A percentile compares a stretch with the other conserved stretches of the same genome.
Evolutionary conservation across 1,140 invertebrate species (phyloP).

Genomic region (Papilio polyxenes): DNA sequence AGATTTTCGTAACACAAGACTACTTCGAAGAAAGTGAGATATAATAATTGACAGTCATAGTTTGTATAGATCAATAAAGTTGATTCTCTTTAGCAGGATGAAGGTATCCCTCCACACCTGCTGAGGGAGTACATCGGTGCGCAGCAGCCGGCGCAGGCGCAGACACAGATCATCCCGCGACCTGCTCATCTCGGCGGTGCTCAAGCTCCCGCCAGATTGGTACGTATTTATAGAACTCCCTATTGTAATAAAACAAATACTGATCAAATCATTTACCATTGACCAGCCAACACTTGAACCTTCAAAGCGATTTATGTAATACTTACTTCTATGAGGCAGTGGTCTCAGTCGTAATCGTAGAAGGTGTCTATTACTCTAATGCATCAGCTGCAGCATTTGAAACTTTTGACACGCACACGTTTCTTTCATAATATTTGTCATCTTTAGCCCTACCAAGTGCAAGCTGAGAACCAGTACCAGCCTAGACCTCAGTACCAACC

Average conservation of each 20-base stretch:
- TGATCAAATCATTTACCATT: not conserved
- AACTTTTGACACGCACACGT: too few relatives aligned
- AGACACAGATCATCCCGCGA: conserved; percentile 60
- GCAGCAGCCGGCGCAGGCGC: conserved; percentile 52
- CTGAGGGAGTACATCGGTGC: conserved; percentile 74
- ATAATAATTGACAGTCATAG: too few relatives aligned
- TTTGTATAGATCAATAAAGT: not conserved
- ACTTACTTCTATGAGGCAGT: too few relatives aligned
- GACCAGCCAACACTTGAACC: too few relatives aligned
- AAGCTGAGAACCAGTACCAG: conserved; percentile 63
- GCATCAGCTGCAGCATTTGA: too few relatives aligned
- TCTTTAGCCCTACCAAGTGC: conserved; percentile 41
- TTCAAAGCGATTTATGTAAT: too few relatives aligned
- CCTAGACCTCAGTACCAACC: conserved; percentile 55
- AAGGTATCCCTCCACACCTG: conserved; percentile 73
- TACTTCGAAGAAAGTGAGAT: too few relatives aligned
- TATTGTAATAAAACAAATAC: not conserved
- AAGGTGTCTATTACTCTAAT: too few relatives aligned
- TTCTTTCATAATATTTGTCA: not conserved
- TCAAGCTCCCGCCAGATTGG: conserved; percentile 61
- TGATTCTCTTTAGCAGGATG: conserved; percentile 56
- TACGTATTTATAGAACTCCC: conserved; percentile 44
- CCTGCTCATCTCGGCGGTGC: conserved; percentile 51
- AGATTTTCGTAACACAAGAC: too few relatives aligned
- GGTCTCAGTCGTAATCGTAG: too few relatives aligned